A percentile compares a stretch with the other conserved stretches of the same genome.
These are phyloP conservation scores for Dasyprocta punctata DNA, from an alignment of 2,113 vertebrate species.

Conservation along the genomic window DNA sequence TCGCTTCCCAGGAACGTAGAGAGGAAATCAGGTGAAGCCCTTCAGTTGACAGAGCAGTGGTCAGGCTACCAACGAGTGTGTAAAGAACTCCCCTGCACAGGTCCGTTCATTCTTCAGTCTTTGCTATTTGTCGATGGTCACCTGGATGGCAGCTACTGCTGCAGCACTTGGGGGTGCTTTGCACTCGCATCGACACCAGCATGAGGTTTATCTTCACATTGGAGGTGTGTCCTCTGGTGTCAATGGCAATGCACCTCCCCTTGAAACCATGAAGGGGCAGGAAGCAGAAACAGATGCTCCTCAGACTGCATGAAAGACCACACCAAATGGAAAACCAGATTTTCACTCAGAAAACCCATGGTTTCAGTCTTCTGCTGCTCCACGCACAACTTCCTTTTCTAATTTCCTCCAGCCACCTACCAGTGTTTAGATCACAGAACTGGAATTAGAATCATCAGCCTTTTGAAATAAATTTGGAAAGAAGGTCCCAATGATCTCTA, in stretches of 20 bases:
- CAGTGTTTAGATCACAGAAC: neutral
- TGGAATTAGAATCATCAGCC: neutral
- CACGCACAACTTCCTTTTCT: neutral
- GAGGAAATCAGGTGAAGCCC: neutral
- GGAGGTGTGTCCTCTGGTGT: neutral
- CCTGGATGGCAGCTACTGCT: fast-evolving
- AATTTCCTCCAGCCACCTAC: neutral
- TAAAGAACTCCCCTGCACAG: neutral
- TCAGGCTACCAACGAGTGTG: neutral
- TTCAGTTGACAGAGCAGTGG: neutral
- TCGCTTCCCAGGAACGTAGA: neutral
- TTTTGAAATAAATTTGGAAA: neutral
- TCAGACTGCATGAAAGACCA: neutral
- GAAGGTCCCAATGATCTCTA: neutral
- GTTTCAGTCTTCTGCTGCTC: neutral
- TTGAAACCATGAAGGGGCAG: no score
- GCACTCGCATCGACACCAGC: fast-evolving
- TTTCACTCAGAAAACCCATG: neutral
- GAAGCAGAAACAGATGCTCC: neutral
- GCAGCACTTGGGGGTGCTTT: fast-evolving
- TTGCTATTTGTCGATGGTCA: no score
- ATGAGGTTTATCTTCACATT: fast-evolving
- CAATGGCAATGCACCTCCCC: no score
- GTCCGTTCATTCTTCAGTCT: neutral
- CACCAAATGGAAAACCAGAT: neutral